Evolutionary conservation across 2,797 vertebrate genomes (phyloP).

Genomic region (Huso huso): DNA sequence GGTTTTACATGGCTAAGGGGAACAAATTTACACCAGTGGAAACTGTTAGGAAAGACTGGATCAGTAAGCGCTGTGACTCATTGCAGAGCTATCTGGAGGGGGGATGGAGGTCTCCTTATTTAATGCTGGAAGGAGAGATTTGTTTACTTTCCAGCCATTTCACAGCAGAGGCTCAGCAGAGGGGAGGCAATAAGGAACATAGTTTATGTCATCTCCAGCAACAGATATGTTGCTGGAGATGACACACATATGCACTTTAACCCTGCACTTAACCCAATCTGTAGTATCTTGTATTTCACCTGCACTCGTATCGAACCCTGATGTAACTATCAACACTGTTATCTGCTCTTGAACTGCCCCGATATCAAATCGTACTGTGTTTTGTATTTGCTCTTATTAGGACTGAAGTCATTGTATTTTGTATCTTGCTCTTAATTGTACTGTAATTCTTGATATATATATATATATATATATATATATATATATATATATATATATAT

Average conservation of each 20-base stretch:
- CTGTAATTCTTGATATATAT: too few relatives aligned
- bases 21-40: slow-evolving; percentile 61
- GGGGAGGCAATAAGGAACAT: slow-evolving; percentile 35
- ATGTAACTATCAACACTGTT: too few relatives aligned
- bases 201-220: slow-evolving; percentile 26
- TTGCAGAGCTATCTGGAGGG: slow-evolving; percentile 56
- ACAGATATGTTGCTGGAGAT: slow-evolving; percentile 13
- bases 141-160: slow-evolving; percentile 64
- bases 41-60: slow-evolving; percentile 52
- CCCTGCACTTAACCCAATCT: slow-evolving; percentile 5
- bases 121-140: slow-evolving; percentile 46
- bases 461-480: too few relatives aligned
- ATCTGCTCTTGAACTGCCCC: too few relatives aligned
- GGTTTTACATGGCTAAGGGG: slow-evolving; percentile 42
- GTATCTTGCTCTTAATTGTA: too few relatives aligned
- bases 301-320: too few relatives aligned
- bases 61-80: slow-evolving; percentile 54
- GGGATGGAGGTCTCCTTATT: slow-evolving; percentile 40
- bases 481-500: too few relatives aligned
- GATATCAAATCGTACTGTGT: too few relatives aligned
- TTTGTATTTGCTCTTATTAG: too few relatives aligned
- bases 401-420: too few relatives aligned
- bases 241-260: slow-evolving; percentile 24
- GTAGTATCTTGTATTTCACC: not conserved
- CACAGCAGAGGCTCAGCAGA: slow-evolving; percentile 42